Evolutionary conservation across 2,113 vertebrate genomes (phyloP), one percentile per base, ranked within the genome.

Genomic region (Collichthys lucidus): DNA sequence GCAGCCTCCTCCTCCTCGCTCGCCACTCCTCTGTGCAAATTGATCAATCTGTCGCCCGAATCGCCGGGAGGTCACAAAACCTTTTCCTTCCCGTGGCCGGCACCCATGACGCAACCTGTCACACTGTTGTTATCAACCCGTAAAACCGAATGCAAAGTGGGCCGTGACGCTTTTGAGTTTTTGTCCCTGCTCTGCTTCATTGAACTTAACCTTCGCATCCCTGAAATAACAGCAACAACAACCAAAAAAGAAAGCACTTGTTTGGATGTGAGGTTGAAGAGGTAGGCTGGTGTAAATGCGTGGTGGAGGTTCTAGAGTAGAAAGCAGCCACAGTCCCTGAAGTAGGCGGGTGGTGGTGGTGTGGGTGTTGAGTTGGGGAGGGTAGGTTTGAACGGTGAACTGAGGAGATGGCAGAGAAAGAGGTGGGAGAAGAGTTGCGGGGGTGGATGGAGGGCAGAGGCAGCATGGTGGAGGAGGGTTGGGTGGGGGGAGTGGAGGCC

Each of bases 391-490:
- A 80, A 69, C 29, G 8, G 66, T 19, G 61, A 66, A 47, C 26
- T 42, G 71, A 68, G 35, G 73, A 74, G 69, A 62, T 44, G 74
- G 61, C 52, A 40, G 64, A 57, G 53, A 42, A 49, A 1, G 44
- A 53, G 68, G 20, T 59, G 69, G 76, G 57, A 74, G 83, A 69
- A 63, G 67, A 59, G 88, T 50, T 47, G 82, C 4, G 65, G 72
- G 77, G 78, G 83, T 55, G 79, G 79, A 69, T 65, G 65, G 62
- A 88, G 75, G 84, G 60, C 69, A 73, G 72, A 71, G 79, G 56
- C 47, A 60, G 57, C 10, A 9, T 22, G 55, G 67, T 52, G 72
- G 29, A 31, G 26, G 19, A 24, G 19, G 35, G 35, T 35, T 35
- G 31, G 61, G 60, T 56, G 47, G 85, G 31, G 61, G 60, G 57